Evolutionary conservation across 1,140 invertebrate genomes (phyloP).

Genomic region (Mycetomoellerius zeteki): DNA sequence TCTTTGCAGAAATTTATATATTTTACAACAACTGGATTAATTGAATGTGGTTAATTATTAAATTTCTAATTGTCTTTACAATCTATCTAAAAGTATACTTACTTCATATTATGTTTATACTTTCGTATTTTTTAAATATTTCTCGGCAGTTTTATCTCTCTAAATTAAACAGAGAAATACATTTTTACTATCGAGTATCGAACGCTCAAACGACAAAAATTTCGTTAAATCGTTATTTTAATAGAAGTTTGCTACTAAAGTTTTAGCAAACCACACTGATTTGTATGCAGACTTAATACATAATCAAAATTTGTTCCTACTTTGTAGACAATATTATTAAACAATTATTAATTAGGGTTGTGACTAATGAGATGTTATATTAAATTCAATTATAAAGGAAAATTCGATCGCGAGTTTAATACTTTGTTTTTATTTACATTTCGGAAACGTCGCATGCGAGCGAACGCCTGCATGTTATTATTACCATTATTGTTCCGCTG

Average conservation of each 20-base stretch:
- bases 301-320: slow-evolving; percentile 13
- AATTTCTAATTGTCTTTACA: neutral
- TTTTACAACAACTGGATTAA: neutral
- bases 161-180: neutral
- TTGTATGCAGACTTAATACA: slow-evolving; percentile 33
- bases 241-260: too few relatives aligned
- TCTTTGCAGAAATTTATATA: neutral
- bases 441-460: neutral
- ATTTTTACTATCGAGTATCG: neutral
- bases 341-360: slow-evolving; percentile 39
- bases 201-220: neutral
- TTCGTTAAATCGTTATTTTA: neutral
- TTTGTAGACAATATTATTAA: slow-evolving; percentile 1
- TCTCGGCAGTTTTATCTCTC: neutral
- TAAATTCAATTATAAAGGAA: slow-evolving; percentile 44
- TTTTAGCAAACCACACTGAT: slow-evolving; percentile 8
- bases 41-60: neutral
- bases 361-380: slow-evolving; percentile 18
- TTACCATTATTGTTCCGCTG: slow-evolving; percentile 6
- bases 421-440: slow-evolving; percentile 13
- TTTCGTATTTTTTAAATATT: neutral
- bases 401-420: neutral
- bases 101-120: neutral
- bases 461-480: neutral
- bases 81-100: neutral